Conservation (phyloP, 1,140 invertebrate genomes). For the Homalodisca vitripennis region DNA sequence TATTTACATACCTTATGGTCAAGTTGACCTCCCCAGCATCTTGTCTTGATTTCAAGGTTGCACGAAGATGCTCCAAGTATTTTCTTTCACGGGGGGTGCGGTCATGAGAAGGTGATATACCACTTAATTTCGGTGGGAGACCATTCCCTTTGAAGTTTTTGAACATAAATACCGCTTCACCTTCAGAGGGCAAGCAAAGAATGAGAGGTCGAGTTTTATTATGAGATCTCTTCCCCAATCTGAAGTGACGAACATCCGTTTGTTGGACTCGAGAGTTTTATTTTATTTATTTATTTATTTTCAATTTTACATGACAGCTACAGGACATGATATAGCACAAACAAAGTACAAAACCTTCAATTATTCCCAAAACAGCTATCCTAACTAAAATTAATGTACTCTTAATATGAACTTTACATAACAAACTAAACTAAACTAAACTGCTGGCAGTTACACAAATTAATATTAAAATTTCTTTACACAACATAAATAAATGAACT, state of each 20-base stretch:
- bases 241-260: neutral
- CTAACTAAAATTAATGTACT: too few relatives aligned
- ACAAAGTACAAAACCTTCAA: too few relatives aligned
- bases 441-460: too few relatives aligned
- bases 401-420: too few relatives aligned
- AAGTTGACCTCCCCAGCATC: neutral
- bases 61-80: neutral
- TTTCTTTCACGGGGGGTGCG: neutral
- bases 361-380: too few relatives aligned
- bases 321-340: too few relatives aligned
- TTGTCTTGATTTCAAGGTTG: neutral
- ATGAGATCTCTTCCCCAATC: neutral
- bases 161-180: neutral
- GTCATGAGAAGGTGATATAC: neutral
- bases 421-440: too few relatives aligned
- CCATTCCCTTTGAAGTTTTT: neutral
- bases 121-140: neutral
- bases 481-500: too few relatives aligned
- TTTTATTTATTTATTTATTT: too few relatives aligned
- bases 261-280: neutral
- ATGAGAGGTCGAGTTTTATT: neutral
- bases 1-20: neutral
- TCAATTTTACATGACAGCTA: too few relatives aligned
- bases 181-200: neutral
- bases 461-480: too few relatives aligned